Evolutionary conservation across 1,140 invertebrate genomes (phyloP), one percentile per base, ranked within the genome.

Genomic region (Hyles vespertilio): DNA sequence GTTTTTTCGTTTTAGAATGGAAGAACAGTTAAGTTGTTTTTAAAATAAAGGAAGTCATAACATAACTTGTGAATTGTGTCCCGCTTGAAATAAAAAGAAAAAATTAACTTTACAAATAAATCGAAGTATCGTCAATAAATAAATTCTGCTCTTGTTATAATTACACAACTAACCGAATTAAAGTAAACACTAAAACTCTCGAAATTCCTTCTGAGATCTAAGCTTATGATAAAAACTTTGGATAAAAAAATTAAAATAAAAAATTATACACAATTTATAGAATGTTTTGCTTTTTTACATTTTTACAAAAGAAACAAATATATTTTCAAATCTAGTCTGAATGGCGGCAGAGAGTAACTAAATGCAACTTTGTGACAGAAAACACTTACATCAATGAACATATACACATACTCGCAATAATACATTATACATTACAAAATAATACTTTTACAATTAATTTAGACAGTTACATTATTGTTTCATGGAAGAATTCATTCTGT

Each of bases 201-300:
- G 63, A 79, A 75, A 81, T 72, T 84, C 75, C 77, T 60, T 81
- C 74, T 88, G 85, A 88, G 85, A 88, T 88, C 85, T 88, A 84
- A 81, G 69, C 85, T 88, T 88, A 88, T 70, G 82, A 78, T 81
- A 84, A 80, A 61, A 87, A 87, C 85, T 88, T 88, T 88, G 85
- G 85, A 88, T 86, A 84, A 81, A 53, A 48, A 72, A 83, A 83
- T 82, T 84, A 81, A 79, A 81, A 81, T 83, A 83, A 83, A 77
- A 53, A 44, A 53, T 22, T 36, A 45, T 3, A 54, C 12, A n/a
- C 46, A 77, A 86, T 84, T 72, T 74, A 85, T 76, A 83, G 34
- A 11, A 47, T 47, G 34, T 74, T 60, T 73, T 74, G 43, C 62
- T 75, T 85, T 84, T 87, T 77, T 88, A 88, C 84, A 88, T 84